A percentile compares a stretch with the other conserved stretches of the same genome.
Conservation (phyloP, 2,888 invertebrate species). For the Eremobia ochroleuca region DNA sequence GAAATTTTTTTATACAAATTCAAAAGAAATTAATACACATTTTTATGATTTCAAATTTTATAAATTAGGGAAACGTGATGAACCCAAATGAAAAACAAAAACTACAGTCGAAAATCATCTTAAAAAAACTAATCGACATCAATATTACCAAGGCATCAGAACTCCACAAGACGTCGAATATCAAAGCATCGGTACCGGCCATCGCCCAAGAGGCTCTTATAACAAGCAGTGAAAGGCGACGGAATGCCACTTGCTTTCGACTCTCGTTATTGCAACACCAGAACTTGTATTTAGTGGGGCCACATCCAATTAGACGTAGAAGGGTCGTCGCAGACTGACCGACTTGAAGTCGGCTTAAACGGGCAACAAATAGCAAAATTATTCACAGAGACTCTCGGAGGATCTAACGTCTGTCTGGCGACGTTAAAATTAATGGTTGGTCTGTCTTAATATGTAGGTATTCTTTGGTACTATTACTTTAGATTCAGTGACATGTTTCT, state of each 20-base stretch:
- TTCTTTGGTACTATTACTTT: background rate
- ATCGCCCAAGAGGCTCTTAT: constrained; percentile 53
- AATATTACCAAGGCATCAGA: constrained; percentile 46
- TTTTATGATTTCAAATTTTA: background rate
- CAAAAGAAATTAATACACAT: background rate
- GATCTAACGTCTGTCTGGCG: background rate
- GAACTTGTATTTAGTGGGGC: constrained; percentile 65
- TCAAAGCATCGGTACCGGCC: constrained; percentile 34
- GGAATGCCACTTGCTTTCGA: constrained; percentile 74
- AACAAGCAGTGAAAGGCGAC: constrained; percentile 70
- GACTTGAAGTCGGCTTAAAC: constrained; percentile 6
- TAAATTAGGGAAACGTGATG: background rate
- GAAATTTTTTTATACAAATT: background rate
- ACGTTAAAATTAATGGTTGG: background rate
- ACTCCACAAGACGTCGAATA: constrained; percentile 27
- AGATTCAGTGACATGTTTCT: no score
- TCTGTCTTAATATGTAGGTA: background rate
- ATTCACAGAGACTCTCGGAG: background rate
- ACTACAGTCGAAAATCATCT: no score
- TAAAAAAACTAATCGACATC: background rate
- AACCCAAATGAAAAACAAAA: background rate
- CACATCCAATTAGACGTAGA: constrained; percentile 48
- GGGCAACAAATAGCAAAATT: background rate
- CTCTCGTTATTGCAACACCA: constrained; percentile 68
- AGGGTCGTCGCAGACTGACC: constrained; percentile 9